Conservation (phyloP, 2,888 invertebrate genomes). For the Agonopterix heracliana region DNA sequence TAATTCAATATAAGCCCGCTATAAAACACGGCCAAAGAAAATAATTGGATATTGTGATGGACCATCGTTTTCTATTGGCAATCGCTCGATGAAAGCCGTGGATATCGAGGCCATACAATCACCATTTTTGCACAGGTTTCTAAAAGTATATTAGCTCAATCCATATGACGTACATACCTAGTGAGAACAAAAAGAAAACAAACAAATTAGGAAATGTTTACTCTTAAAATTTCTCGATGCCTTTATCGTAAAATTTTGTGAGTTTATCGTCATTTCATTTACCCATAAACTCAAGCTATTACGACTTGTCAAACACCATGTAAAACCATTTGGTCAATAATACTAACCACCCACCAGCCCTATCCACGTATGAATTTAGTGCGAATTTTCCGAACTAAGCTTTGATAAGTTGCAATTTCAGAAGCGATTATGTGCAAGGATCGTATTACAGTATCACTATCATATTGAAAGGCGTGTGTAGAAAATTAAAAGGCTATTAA, state of each 20-base stretch:
- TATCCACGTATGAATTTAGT: neutral
- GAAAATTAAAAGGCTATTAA: conserved; percentile 70
- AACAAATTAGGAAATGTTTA: too few relatives aligned
- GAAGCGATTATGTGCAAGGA: conserved; percentile 17
- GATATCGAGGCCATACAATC: too few relatives aligned
- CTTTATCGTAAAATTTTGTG: too few relatives aligned
- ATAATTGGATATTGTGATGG: conserved; percentile 34
- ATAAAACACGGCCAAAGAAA: conserved; percentile 18
- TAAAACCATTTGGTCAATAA: neutral
- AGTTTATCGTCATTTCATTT: too few relatives aligned
- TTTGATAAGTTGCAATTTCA: conserved; percentile 2
- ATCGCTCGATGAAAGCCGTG: too few relatives aligned
- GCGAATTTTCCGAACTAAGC: neutral
- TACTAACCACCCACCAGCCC: neutral
- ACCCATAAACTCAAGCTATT: neutral
- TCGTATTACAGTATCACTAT: conserved; percentile 47
- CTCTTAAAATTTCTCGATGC: too few relatives aligned
- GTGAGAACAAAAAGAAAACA: too few relatives aligned
- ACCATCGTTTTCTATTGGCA: neutral
- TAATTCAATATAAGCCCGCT: conserved; percentile 35
- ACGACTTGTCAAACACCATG: neutral
- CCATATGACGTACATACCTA: too few relatives aligned
- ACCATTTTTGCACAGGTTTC: too few relatives aligned
- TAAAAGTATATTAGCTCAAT: too few relatives aligned
- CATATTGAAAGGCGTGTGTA: conserved; percentile 52